Base-by-base conservation (phyloP, 2,888 invertebrate species). In the Dolomedes plantarius region DNA sequence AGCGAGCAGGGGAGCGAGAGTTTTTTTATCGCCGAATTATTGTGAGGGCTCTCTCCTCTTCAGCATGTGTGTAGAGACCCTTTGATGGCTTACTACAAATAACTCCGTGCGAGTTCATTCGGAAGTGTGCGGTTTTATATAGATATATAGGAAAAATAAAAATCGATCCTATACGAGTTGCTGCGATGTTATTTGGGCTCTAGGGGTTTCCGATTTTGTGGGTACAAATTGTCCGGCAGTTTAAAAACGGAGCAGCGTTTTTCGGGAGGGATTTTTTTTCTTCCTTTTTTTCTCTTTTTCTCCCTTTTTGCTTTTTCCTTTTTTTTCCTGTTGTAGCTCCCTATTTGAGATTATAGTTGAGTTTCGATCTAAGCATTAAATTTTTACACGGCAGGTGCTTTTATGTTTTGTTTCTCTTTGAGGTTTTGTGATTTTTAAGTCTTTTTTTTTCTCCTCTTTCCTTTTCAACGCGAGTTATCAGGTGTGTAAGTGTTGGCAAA, bases 191-290 rank as follows among this genome's bases (percentile, higher is more conserved):
- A 85, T 85, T 85, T 77, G 67, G 72, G 72, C 67, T 78, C 72
- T 67, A 50, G 69, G 64, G 76, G 46, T 71, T 72, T 74, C 68
- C 81, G 80, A 80, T 82, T 82, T 82, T 56, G 69, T 50, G 72
- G 76, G 76, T 83, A 83, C 82, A 83, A 83, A 83, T 83, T 83
- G 82, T 83, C 82, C 82, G 72, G 82, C 67, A 76, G 82, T 83
- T 83, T 76, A 69, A 72, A 56, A 56, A 56, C 56, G 56, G 56
- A 56, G 56, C 23, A 23, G 11, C 19, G 5, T 23, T 56, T 56
- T 23, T n/a, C 56, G 56, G 36, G 9, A 56, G 16, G 16, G 16
- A n/a, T n/a, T n/a, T n/a, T n/a, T 46, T 13, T 46, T 16, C 16
- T 2, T 46, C 16, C 23, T 23, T 16, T 56, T 23, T 56, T 23